Conservation (phyloP, 2,797 vertebrate species). For the Tokudaia muenninki region DNA sequence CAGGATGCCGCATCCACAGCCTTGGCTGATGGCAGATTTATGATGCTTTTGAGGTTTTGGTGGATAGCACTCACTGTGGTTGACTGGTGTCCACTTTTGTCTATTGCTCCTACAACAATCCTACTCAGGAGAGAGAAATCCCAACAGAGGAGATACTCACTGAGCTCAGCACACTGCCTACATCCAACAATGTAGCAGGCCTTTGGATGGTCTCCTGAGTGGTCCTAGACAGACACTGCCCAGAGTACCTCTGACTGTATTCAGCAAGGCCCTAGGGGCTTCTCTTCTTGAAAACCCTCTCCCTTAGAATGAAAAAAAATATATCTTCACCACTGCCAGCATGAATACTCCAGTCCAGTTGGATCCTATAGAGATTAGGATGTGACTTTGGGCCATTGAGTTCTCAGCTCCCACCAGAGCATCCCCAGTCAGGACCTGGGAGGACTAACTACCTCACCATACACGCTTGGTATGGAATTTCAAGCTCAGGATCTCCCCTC, state of each 20-base stretch:
- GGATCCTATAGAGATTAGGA: neutral
- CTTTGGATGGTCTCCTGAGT: neutral
- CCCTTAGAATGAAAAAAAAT: conserved; percentile 40
- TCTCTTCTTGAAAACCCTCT: neutral
- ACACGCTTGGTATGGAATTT: neutral
- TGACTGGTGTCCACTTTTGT: conserved; percentile 44
- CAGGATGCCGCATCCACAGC: neutral
- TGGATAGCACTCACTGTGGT: neutral
- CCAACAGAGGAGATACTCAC: neutral
- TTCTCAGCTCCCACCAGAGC: conserved; percentile 11
- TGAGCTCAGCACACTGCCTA: neutral
- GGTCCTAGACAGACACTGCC: neutral
- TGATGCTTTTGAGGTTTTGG: neutral
- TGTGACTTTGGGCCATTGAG: conserved; percentile 1
- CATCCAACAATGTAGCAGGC: neutral
- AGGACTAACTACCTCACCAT: neutral
- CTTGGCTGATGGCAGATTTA: neutral
- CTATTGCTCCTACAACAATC: neutral
- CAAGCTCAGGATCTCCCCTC: neutral
- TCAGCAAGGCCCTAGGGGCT: neutral
- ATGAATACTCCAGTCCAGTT: neutral
- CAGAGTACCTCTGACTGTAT: neutral
- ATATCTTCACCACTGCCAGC: neutral
- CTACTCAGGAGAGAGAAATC: conserved; percentile 13
- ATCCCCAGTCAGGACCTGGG: conserved; percentile 12